phyloP scores from a whole-genome alignment of 2,888 invertebrate genomes.

The Chymomyza fuscimana region DNA sequence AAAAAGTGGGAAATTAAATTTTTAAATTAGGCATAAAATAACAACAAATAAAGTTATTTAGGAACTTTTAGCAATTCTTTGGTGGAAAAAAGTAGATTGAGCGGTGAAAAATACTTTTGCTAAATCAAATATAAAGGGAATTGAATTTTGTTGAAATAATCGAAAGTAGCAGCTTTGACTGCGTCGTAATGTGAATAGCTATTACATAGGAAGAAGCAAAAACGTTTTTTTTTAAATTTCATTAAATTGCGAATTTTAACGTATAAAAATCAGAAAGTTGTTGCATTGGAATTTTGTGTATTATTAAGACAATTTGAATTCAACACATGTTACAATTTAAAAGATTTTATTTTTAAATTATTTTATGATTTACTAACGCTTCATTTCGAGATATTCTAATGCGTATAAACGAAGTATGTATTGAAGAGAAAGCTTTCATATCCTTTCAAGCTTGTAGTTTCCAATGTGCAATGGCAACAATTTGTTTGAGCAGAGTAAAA shows the following conservation, averaged over 20 bases:
- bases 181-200: neutral
- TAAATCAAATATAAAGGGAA: neutral
- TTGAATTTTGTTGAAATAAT: neutral
- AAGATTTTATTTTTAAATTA: neutral
- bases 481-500: constrained; percentile 37
- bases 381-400: constrained; percentile 12
- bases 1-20: constrained; percentile 5
- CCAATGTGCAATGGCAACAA: constrained; percentile 24
- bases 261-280: too few relatives aligned
- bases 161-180: neutral
- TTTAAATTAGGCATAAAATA: constrained; percentile 20
- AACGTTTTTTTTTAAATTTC: neutral
- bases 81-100: neutral
- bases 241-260: neutral
- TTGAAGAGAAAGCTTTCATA: constrained; percentile 45
- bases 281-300: too few relatives aligned
- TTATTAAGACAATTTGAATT: neutral
- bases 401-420: constrained; percentile 39
- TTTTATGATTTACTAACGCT: neutral
- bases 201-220: neutral
- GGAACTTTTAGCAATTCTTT: neutral
- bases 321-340: too few relatives aligned
- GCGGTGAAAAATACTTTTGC: neutral
- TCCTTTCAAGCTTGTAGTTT: constrained; percentile 42
- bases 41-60: neutral